These are phyloP conservation scores for Struthidea cinerea DNA, from an alignment of 2,113 vertebrate genomes.

Conservation along the genomic window DNA sequence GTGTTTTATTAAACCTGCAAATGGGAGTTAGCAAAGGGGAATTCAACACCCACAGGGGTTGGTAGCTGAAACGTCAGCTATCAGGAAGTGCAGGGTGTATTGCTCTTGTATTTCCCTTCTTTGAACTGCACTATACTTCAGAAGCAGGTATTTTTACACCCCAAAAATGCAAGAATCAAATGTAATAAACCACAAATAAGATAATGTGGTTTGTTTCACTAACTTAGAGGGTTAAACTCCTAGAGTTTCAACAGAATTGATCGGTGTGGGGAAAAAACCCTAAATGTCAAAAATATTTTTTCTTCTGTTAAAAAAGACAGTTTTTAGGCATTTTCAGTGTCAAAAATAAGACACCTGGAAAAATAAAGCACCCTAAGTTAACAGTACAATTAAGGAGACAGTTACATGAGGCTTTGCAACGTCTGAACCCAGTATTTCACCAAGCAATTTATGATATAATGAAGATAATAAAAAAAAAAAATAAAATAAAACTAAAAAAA, in stretches of 20 bases:
- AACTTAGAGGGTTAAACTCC: not conserved
- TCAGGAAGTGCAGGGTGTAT: rapidly evolving
- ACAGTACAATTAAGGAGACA: not conserved
- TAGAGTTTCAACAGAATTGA: not conserved
- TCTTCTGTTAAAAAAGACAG: not conserved
- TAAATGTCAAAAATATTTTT: not conserved
- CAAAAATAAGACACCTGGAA: not conserved
- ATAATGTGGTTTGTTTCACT: not conserved
- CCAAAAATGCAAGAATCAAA: not conserved
- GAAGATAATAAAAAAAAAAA: not conserved
- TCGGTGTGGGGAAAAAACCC: no score
- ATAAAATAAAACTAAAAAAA: not conserved
- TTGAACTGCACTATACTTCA: not conserved
- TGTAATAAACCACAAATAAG: not conserved
- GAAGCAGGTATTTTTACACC: not conserved
- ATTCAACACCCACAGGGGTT: not conserved
- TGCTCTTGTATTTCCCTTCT: not conserved
- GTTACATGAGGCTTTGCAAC: not conserved
- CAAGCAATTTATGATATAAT: not conserved
- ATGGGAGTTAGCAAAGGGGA: not conserved
- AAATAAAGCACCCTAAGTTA: not conserved
- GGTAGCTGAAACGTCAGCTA: not conserved
- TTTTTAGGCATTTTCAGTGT: not conserved
- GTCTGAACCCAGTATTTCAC: not conserved
- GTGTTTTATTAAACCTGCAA: not conserved